A percentile compares a stretch with the other conserved stretches of the same genome.
phyloP scores from a whole-genome alignment of 2,797 vertebrate species.

The Mus caroli region DNA sequence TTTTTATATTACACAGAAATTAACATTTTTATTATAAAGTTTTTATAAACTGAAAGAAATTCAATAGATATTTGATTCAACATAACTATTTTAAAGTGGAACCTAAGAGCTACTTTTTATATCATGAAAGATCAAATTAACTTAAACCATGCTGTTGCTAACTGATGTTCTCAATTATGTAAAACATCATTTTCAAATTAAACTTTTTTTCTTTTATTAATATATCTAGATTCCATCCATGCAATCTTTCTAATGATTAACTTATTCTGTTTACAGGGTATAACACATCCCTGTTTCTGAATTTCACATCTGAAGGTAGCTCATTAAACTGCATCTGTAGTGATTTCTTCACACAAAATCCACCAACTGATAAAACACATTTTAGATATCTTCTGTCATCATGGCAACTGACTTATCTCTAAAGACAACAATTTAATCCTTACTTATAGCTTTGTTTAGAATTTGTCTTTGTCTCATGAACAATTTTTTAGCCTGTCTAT shows the following conservation, averaged over 20 bases:
- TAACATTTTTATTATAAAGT: not conserved
- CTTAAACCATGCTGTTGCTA: not conserved
- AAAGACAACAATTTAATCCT: slow-evolving; percentile 64
- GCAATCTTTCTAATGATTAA: slow-evolving; percentile 27
- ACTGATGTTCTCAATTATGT: not conserved
- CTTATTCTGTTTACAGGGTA: slow-evolving; percentile 24
- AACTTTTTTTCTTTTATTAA: not conserved
- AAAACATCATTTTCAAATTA: slow-evolving; percentile 30
- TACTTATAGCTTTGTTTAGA: slow-evolving; percentile 44
- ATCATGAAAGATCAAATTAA: slow-evolving; percentile 20
- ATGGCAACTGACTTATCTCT: not conserved
- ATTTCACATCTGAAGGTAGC: slow-evolving; percentile 67
- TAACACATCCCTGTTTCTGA: slow-evolving; percentile 48
- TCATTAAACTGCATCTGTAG: slow-evolving; percentile 33
- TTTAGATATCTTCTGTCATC: slow-evolving; percentile 51
- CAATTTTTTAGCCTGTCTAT: slow-evolving; percentile 21
- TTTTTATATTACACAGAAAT: slow-evolving; percentile 38
- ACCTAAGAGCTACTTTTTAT: not conserved
- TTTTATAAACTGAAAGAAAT: slow-evolving; percentile 46
- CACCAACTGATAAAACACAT: slow-evolving; percentile 55
- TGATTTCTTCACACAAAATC: slow-evolving; percentile 57
- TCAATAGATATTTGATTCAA: not conserved
- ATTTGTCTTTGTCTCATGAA: slow-evolving; percentile 27
- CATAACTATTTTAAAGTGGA: slow-evolving; percentile 43
- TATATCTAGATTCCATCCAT: slow-evolving; percentile 18